Base-by-base conservation (phyloP, 2,797 vertebrate species). In the Oreochromis mossambicus region DNA sequence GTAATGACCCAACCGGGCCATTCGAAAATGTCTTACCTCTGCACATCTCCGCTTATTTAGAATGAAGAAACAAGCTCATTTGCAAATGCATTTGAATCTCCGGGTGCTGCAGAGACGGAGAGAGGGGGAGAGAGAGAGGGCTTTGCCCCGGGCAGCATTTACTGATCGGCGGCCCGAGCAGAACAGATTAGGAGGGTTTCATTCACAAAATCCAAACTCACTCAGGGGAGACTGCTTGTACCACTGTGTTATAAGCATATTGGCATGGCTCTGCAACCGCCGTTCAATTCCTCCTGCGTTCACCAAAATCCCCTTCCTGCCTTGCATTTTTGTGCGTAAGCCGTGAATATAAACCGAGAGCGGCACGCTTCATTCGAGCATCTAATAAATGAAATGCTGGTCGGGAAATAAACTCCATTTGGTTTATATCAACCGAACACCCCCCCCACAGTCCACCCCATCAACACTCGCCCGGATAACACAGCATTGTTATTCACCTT, bases 341-440 rank as follows among this genome's bases (percentile, higher is more conserved):
- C 86, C 77, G 86, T 92, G 91, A 90, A 93, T 95, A 92, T 85
- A 91, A 93, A 94, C 75, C 75, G 61, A 80, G 66, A 87, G 61
- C 58, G 86, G 89, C 86, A 77, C 83, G 80, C 87, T 87, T 92
- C 87, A 89, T 88, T 81, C 87, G 83, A 84, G 26, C 63, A 26
- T 89, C 90, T 94, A 87, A 93, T 94, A 86, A 94, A 94, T 94
- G 84, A 95, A 94, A 94, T 83, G 90, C 91, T 75, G 82, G 73
- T 83, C 79, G 79, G 70, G 26, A 83, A 91, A 93, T 88, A 91
- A 90, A 86, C 82, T 90, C 79, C 80, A 82, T 94, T 92, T 90
- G 82, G 82, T 82, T 90, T 90, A 82, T 84, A 89, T 90, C 82
- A 91, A 83, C 3, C 1, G 10, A 36, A 36, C 3, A 2, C 56